phyloP scores from a whole-genome alignment of 2,113 vertebrate genomes.

The Sprattus sprattus region DNA sequence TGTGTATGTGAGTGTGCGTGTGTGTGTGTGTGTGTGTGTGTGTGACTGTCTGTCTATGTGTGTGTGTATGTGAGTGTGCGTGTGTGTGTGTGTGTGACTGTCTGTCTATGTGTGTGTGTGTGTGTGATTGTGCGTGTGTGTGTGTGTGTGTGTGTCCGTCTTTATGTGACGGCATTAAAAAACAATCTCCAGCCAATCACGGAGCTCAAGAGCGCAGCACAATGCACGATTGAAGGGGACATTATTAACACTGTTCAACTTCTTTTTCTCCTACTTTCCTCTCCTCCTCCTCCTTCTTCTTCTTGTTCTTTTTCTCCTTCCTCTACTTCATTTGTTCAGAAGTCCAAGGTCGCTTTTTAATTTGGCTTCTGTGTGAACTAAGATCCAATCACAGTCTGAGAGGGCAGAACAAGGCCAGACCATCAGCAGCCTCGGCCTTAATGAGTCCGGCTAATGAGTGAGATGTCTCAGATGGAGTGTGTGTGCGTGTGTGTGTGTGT shows the following conservation, averaged over 20 bases:
- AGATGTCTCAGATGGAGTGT: neutral
- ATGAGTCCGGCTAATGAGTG: conserved; percentile 40
- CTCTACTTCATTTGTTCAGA: neutral
- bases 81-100: too few species aligned
- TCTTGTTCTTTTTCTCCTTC: neutral
- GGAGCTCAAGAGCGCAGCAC: neutral
- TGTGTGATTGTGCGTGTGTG: too few species aligned
- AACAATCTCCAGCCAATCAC: conserved; percentile 29
- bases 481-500: neutral
- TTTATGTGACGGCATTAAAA: conserved; percentile 10
- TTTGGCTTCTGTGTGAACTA: conserved; percentile 10
- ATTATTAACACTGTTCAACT: conserved; percentile 30
- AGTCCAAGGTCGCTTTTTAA: conserved; percentile 30
- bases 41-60: too few species aligned
- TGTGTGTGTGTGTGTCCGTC: too few species aligned
- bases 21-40: too few species aligned
- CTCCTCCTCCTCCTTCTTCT: neutral
- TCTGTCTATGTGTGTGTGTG: too few species aligned
- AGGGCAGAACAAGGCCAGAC: neutral
- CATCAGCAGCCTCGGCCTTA: conserved; percentile 14
- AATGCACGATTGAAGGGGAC: conserved; percentile 25
- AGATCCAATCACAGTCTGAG: neutral
- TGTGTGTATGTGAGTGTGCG: too few species aligned
- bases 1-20: too few species aligned
- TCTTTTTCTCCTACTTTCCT: neutral